Base-by-base conservation (phyloP, 2,888 invertebrate species). In the Agrotis exclamationis region DNA sequence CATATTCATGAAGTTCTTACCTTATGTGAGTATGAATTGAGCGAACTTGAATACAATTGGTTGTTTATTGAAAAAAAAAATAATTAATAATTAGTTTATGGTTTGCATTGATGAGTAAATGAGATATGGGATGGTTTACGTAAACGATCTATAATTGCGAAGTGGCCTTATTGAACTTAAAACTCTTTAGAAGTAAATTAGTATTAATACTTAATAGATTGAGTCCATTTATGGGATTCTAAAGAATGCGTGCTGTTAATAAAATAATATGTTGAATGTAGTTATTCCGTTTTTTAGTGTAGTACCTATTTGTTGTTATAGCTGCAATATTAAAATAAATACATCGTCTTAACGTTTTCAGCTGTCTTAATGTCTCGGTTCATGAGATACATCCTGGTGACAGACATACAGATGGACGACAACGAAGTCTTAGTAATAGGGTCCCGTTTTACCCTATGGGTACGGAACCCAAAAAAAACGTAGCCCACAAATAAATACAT, bases 1-100 rank as follows among this genome's bases (percentile, higher is more conserved):
- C 3, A 81, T 77, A 82, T 66, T 79, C 51, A 77, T 77, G 53
- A 53, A 14, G 56, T 66, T 70, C 76, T 76, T 67, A 54, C 54
- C 67, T 28, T 47, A 47, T 59, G 16, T 39, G 48, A 20, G 47
- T 54, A 59, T 59, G 63, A 76, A 81, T 76, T 77, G 54, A 76
- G 63, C 70, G 70, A 63, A 77, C 22, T 56, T 53, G 62, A 59
- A 76, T 78, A 56, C 53, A 44, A 65, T 63, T 77, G 47, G 47
- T 33, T 65, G 45, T 47, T 68, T 33, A 44, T 62, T 50, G 20
- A 56, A 65, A 63, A 24, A 63, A 24, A 65, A 24, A 24, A 24
- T 24, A 81, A 24, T 33, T 60, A 33, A 53, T 60, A 51, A 56
- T 76, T 77, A 54, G 33, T 64, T 60, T 53, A 68, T 59, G 39